Percentiles rank a stretch among this genome's conserved stretches.
These are phyloP conservation scores for Lysiphlebus fabarum DNA, from an alignment of 1,140 invertebrate genomes.

Conservation along the genomic window DNA sequence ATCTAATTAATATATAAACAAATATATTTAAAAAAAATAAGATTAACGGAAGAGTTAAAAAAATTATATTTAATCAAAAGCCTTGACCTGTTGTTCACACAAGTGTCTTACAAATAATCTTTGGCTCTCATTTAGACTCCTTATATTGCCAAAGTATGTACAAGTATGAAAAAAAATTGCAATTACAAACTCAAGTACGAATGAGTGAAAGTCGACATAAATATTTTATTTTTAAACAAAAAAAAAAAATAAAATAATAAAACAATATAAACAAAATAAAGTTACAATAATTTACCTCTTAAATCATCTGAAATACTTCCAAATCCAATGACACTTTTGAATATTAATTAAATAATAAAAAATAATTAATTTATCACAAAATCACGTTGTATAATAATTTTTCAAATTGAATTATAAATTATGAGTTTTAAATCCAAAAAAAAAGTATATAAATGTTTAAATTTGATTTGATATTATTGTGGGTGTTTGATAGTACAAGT, in stretches of 20 bases:
- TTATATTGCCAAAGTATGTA: neutral
- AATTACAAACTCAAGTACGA: conserved; percentile 5
- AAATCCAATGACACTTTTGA: neutral
- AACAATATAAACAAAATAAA: too few species aligned
- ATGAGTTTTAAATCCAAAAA: too few species aligned
- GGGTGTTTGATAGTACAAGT: neutral
- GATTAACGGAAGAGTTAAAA: conserved; percentile 12
- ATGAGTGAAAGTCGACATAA: conserved; percentile 10
- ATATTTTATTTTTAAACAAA: too few species aligned
- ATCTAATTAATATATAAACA: too few species aligned
- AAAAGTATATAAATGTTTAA: too few species aligned
- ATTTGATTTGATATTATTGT: too few species aligned
- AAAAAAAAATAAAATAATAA: too few species aligned
- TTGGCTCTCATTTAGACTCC: conserved; percentile 4
- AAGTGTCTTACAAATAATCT: conserved; percentile 6
- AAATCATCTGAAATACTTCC: neutral
- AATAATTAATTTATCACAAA: neutral
- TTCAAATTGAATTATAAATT: too few species aligned
- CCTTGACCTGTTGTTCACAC: neutral
- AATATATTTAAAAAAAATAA: too few species aligned
- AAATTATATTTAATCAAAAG: too few species aligned
- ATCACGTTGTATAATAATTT: too few species aligned
- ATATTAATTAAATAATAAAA: neutral
- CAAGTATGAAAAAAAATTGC: neutral
- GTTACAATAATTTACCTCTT: conserved; percentile 4